A percentile compares a stretch with the other conserved stretches of the same genome.
phyloP scores from a whole-genome alignment of 2,888 invertebrate genomes.

The Drosophila anomalata region DNA sequence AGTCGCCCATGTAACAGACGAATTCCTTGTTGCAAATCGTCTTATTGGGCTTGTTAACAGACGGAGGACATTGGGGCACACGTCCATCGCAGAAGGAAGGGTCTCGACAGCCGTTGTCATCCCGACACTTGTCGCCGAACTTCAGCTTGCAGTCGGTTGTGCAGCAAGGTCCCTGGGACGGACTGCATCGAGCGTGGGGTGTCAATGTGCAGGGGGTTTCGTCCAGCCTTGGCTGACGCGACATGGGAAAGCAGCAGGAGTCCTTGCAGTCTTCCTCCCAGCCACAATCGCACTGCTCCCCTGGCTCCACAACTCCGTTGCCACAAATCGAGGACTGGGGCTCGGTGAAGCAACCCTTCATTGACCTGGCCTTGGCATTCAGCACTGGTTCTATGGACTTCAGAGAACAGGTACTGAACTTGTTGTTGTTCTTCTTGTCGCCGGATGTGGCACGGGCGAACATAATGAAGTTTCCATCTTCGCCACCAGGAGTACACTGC shows the following conservation, averaged over 20 bases:
- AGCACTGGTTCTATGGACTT: constrained; percentile 96
- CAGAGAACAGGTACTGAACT: constrained; percentile 97
- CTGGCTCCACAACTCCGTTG: constrained; percentile 98
- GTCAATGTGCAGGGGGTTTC: constrained; percentile 95
- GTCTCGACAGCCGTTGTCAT: constrained; percentile 96
- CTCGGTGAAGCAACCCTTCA: constrained; percentile 97
- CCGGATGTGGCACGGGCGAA: constrained; percentile 99
- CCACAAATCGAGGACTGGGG: constrained; percentile 98
- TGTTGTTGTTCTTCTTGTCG: constrained; percentile 98
- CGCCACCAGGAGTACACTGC: constrained; percentile 96
- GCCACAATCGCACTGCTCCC: constrained; percentile 99
- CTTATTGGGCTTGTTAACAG: constrained; percentile 95
- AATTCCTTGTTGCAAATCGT: constrained; percentile 98
- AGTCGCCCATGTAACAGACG: constrained; percentile 98
- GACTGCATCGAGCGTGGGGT: constrained; percentile 85
- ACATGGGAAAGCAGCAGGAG: constrained; percentile 96
- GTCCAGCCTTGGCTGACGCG: constrained; percentile 89
- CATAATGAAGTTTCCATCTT: constrained; percentile 99
- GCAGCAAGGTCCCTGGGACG: constrained; percentile 95
- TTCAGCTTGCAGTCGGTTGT: constrained; percentile 92
- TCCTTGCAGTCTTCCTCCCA: constrained; percentile 98
- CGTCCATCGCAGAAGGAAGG: constrained; percentile 96
- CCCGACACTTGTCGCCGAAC: constrained; percentile 94
- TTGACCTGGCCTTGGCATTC: constrained; percentile 94
- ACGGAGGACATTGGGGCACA: constrained; percentile 95